A percentile compares a stretch with the other conserved stretches of the same genome.
Evolutionary conservation across 2,113 vertebrate species (phyloP).

Genomic region (Chaetodon auriga): DNA sequence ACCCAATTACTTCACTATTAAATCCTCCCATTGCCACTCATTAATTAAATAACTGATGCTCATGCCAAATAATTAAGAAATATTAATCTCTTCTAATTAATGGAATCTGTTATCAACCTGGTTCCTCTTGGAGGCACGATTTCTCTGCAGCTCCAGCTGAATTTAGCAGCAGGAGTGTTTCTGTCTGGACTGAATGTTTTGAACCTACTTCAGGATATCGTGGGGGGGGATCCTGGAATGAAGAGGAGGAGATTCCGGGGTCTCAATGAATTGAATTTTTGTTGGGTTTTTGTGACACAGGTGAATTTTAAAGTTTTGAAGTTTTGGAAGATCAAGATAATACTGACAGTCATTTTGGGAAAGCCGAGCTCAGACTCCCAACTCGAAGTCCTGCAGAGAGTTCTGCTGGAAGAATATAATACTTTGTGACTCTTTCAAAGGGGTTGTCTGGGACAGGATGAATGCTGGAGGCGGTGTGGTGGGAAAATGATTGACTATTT

Average conservation of each 20-base stretch:
- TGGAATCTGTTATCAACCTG: not conserved
- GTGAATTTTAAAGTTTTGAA: too few species aligned
- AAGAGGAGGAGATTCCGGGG: too few species aligned
- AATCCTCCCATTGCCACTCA: not conserved
- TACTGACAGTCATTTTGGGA: not conserved
- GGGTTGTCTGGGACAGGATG: not conserved
- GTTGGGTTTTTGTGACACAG: too few species aligned
- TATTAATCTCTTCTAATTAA: not conserved
- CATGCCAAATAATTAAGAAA: not conserved
- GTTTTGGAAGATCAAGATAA: too few species aligned
- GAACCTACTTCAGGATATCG: too few species aligned
- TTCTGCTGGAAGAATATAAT: too few species aligned
- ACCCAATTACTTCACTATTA: not conserved
- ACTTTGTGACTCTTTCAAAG: not conserved
- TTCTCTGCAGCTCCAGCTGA: too few species aligned
- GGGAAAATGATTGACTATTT: not conserved
- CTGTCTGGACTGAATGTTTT: too few species aligned
- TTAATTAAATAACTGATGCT: not conserved
- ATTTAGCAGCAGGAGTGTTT: not conserved
- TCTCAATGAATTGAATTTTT: too few species aligned
- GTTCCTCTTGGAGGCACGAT: not conserved
- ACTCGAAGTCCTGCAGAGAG: too few species aligned
- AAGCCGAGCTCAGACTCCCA: too few species aligned
- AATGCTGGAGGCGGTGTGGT: not conserved
- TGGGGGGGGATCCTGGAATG: too few species aligned